Evolutionary conservation across 2,797 vertebrate species (phyloP).

Genomic region (Pseudochirops cupreus): DNA sequence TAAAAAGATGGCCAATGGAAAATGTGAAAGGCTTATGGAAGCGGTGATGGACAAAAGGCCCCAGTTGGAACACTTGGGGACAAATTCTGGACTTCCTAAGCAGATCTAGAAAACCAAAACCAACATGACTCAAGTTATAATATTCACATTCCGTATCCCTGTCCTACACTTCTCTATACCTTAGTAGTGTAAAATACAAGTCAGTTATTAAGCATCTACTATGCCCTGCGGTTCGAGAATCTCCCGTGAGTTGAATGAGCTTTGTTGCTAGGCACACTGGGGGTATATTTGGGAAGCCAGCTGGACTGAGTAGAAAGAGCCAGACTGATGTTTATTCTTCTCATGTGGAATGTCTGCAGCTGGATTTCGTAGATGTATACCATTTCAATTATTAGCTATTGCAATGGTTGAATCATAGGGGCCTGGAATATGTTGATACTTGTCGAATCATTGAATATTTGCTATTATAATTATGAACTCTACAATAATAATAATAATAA

Average conservation of each 20-base stretch:
- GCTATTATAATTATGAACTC: not conserved
- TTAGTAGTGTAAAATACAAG: conserved; percentile 5
- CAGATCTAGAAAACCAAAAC: conserved; percentile 23
- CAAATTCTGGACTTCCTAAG: conserved; percentile 9
- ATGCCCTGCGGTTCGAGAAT: not conserved
- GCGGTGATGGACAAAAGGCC: not conserved
- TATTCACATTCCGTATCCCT: conserved; percentile 65
- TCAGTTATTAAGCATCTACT: not conserved
- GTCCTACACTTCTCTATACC: not conserved
- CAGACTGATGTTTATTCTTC: not conserved
- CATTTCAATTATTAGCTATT: not conserved
- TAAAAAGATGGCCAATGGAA: not conserved
- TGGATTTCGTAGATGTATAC: fast-evolving
- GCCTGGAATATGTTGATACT: not conserved
- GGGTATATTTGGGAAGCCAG: conserved; percentile 44
- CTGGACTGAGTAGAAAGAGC: conserved; percentile 46
- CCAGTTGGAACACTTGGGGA: not conserved
- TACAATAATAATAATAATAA: not conserved
- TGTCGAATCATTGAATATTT: not conserved
- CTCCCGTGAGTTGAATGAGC: not conserved
- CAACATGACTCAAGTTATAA: not conserved
- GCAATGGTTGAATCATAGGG: fast-evolving
- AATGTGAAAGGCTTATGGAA: not conserved
- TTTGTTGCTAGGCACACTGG: not conserved
- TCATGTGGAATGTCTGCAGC: not conserved